Evolutionary conservation across 1,140 invertebrate species (phyloP), one percentile per base, ranked within the genome.

Genomic region (Drosophila insularis): DNA sequence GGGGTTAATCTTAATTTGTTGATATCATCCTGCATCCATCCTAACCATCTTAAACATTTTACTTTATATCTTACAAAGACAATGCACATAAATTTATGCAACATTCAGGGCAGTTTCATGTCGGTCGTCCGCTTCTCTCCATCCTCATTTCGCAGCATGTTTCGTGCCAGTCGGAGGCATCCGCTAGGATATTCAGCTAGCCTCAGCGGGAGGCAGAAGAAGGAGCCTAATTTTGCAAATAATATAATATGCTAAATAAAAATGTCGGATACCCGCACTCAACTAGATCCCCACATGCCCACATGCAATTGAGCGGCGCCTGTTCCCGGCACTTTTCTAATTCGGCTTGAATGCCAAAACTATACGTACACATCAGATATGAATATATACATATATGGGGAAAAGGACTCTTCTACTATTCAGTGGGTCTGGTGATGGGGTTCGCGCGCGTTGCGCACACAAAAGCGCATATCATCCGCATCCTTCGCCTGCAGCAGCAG

Each of bases 281-380:
- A 43, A 59, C 32, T 37, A 40, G 61, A 53, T 37, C 31, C 37
- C 13, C 31, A 31, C 13, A n/a, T 35, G n/a, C 32, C 55, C 10
- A 23, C 27, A 46, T 72, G 66, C 63, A 87, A 82, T 86, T 86
- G 82, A 82, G 79, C 68, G 82, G 82, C 82, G 82, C 82, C 82
- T 89, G 82, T 80, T 69, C 72, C 79, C 80, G 76, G 71, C 82
- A 89, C 82, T 82, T 82, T 81, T 86, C 72, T 86, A 86, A 86
- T 86, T 87, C 84, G 69, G 64, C 62, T 40, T 23, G 37, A 17
- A 21, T 37, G 58, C 14, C 17, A 27, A 21, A 37, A 58, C 21
- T 37, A 50, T 43, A 50, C 19, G 21, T 21, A 50, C 3, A 50
- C n/a, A 50, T 27, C 27, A 27, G 2, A 6, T 27, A 27, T 6